Base-by-base conservation (phyloP, 2,888 invertebrate genomes). In the Anorthoa munda region DNA sequence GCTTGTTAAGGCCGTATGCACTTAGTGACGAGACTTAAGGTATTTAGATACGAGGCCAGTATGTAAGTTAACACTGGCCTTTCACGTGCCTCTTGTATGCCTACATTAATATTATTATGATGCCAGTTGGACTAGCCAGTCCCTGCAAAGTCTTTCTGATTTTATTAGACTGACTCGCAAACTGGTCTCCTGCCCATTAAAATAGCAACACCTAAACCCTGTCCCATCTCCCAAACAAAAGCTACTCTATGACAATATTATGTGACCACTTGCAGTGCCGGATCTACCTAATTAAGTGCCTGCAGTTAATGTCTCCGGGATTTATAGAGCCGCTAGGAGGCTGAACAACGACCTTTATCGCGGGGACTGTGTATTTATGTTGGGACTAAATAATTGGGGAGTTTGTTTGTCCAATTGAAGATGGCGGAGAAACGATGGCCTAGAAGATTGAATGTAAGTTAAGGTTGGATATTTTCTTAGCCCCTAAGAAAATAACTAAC, bases 241-340 rank as follows among this genome's bases (percentile, higher is more conserved):
- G 0, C 58, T 88, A 86, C 18, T 92, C 92, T 92, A 75, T 90
- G 92, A 71, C 79, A 86, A 82, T 87, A 91, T 90, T 83, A 88
- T 88, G 86, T 89, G 86, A 87, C 85, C 87, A 87, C 89, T 89
- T 86, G 87, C 89, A 90, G 85, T 84, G 83, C 86, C 91, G 93
- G 95, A 93, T 90, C 90, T 89, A 89, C 87, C 92, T 95, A 95
- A 95, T 95, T 94, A 95, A 94, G 93, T 94, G 92, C 90, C 88
- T 90, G 93, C 92, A 94, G 93, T 95, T 93, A 93, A 92, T 93
- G 93, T 94, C 92, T 87, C 71, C 84, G 69, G 83, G 90, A 94
- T 94, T 93, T 93, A 94, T 93, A 85, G 81, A 66, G 63, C 66
- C 66, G 58, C 77, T 76, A 79, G 78, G 81, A 86, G 84, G 79